A percentile compares a stretch with the other conserved stretches of the same genome.
These are phyloP conservation scores for Emydura subglobosa DNA, from an alignment of 2,113 vertebrate species.

Conservation along the genomic window DNA sequence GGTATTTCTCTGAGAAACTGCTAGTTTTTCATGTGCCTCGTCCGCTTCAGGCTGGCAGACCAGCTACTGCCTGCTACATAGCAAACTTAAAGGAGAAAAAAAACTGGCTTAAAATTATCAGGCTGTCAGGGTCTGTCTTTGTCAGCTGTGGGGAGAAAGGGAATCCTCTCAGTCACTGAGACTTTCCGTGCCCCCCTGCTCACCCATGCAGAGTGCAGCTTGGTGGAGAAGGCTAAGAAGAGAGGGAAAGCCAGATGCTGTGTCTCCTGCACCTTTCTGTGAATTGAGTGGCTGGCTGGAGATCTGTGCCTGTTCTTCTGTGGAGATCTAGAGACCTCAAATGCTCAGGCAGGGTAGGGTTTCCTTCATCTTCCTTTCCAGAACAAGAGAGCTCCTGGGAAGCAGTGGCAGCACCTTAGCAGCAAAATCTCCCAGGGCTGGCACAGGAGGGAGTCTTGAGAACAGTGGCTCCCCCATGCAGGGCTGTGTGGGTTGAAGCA, in stretches of 20 bases:
- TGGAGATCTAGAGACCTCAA: neutral
- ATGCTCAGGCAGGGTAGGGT: neutral
- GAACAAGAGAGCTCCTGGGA: neutral
- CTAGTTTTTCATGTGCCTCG: neutral
- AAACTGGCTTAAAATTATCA: neutral
- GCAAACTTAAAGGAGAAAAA: neutral
- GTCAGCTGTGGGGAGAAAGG: neutral
- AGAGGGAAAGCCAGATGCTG: neutral
- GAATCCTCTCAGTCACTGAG: neutral
- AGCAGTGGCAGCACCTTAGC: neutral
- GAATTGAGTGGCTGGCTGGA: neutral
- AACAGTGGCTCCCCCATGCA: neutral
- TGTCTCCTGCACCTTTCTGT: neutral
- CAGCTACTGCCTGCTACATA: neutral
- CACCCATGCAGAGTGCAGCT: no score
- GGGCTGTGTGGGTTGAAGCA: neutral
- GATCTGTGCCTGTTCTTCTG: neutral
- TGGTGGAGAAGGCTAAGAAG: no score
- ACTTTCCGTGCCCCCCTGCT: neutral
- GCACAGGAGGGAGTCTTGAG: neutral
- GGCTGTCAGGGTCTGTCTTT: neutral
- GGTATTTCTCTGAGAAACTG: neutral
- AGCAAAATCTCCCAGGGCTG: neutral
- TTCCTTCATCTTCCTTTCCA: neutral
- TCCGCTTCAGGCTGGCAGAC: neutral